Base-by-base conservation (phyloP, 2,888 invertebrate species). In the Hirtodrosophila trivittata region DNA sequence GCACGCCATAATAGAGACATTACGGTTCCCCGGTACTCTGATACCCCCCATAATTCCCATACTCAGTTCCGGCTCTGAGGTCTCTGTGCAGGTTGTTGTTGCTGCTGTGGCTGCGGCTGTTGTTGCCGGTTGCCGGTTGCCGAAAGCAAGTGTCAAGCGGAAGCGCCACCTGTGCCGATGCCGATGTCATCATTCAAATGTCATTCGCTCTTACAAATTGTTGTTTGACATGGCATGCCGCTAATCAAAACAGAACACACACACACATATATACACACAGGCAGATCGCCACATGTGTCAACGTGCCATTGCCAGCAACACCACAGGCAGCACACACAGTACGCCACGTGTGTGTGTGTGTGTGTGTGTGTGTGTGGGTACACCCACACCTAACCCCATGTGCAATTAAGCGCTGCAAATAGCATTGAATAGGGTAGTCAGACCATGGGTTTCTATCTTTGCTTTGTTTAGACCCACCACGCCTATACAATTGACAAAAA, bases 201-300 rank as follows among this genome's bases (percentile, higher is more conserved):
- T 56, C 75, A 80, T 70, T 67, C 72, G 65, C 67, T 72, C 60
- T 59, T 71, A 77, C 86, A 87, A 87, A 87, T 87, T 80, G 77
- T 75, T 86, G 85, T 83, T 87, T 87, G 86, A 87, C 88, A 88
- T 77, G 88, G 74, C 84, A 80, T 72, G 86, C 77, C 82, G 78
- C 86, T 87, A 87, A 87, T 87, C 88, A 88, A 86, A 77, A 83
- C 74, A 63, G 68, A 65, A 64, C 42, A 46, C 30, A 54, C 33
- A 60, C 30, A 33, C 13, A 43, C n/a, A 28, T 9, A 30, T n/a
- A 55, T 16, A 12, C 46, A 41, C 10, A 37, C 10, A 62, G 13
- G 35, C 33, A 64, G 14, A 54, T 47, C 46, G 45, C 47, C 54
- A 70, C 70, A 67, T 57, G 54, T 73, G 60, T 52, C 73, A 67